Conservation (phyloP, 1,140 invertebrate species). For the Heliconius himera region DNA sequence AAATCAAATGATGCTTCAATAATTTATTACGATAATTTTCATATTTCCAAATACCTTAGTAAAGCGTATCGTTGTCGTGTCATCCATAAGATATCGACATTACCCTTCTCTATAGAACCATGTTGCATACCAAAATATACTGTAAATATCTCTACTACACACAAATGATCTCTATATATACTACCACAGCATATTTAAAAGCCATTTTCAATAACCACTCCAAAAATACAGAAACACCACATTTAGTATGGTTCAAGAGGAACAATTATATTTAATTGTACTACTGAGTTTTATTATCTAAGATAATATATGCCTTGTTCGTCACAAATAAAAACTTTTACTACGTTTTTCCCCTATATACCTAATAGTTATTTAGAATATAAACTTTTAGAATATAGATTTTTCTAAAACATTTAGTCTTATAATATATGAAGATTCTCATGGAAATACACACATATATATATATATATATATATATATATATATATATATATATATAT, state of each 20-base stretch:
- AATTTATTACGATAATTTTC: background rate
- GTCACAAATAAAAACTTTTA: background rate
- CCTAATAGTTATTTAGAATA: slow-evolving; percentile 2
- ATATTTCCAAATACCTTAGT: background rate
- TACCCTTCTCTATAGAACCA: background rate
- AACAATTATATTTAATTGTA: background rate
- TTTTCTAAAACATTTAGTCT: background rate
- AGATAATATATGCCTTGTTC: background rate
- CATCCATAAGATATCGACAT: background rate
- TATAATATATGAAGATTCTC: background rate
- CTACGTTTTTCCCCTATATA: background rate
- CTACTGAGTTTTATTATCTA: background rate
- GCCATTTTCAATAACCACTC: background rate
- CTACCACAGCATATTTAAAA: background rate
- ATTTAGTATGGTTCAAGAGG: background rate
- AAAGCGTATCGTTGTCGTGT: slow-evolving; percentile 1
- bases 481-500: too few relatives aligned
- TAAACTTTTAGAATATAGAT: background rate
- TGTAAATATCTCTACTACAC: background rate
- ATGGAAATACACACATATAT: background rate
- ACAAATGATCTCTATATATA: background rate
- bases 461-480: too few relatives aligned
- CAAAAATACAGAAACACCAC: background rate
- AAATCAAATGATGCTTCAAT: background rate
- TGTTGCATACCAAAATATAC: background rate